Base-by-base conservation (phyloP, 2,888 invertebrate species). In the Sphecodes monilicornis region DNA sequence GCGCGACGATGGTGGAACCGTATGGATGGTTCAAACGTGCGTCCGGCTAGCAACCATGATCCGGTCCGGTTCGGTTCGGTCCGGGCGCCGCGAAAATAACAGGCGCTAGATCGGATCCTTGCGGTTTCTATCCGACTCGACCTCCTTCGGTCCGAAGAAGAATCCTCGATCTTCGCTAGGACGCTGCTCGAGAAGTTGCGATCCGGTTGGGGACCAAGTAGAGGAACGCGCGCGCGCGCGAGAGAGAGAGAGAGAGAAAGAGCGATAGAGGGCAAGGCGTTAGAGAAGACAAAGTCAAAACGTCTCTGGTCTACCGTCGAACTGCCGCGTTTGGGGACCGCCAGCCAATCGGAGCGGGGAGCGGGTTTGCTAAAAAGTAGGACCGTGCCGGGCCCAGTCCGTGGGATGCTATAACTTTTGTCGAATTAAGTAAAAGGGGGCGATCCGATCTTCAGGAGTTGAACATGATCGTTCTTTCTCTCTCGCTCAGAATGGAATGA, bases 1-100 rank as follows among this genome's bases (percentile, higher is more conserved):
- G 2, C 91, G 91, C 90, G 91, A 92, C 92, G 92, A 92, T 90
- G 18, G 60, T 43, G 13, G 11, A 11, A 43, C 77, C 41, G 57
- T 78, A 36, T 74, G 43, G 32, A 18, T 36, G 70, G 3, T 71
- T 71, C 22, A 22, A 22, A 43, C 29, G 46, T 0, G 22, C 16
- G 50, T 64, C 18, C 32, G 71, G 11, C 46, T 29, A 50, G 22
- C 43, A 71, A 71, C 29, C 10, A 29, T 4, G 43, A 64, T 64
- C 8, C 50, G 50, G 10, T 22, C 18, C 18, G 46, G 46, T 46
- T 46, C 18, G 46, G 46, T 46, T 46, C 46, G 46, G 50, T 22
- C 57, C 57, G 5, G 13, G 4, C 57, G 26, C 5, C 26, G 57
- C 57, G 60, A 16, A 29, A 29, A 60, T 60, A 60, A 60, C 26